Base-by-base conservation (phyloP, 2,113 vertebrate genomes). In the Indicator maculatus region DNA sequence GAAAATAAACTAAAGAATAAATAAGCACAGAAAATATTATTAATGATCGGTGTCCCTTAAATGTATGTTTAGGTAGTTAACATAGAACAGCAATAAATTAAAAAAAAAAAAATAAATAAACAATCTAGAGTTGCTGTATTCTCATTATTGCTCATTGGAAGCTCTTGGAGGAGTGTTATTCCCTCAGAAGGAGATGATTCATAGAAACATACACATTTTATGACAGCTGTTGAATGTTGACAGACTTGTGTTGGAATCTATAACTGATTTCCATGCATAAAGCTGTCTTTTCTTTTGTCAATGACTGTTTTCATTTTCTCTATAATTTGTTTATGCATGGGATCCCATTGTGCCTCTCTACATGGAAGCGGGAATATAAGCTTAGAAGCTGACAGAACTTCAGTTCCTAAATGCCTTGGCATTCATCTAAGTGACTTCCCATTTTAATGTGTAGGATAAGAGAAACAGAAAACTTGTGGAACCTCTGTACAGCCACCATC, bases 401-500 rank as follows among this genome's bases (percentile, higher is more conserved):
- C 45, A 45, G 7, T 66, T 74, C 61, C 47, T 90, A 76, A 89
- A 72, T 11, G 39, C 8, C 5, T 67, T 81, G 50, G 19, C 7
- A 12, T 27, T 84, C 36, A n/a, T 39, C 18, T 12, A 56, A 82
- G 33, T 65, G 41, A 2, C 9, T 89, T 87, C 9, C 17, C 31
- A 76, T 85, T 69, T 75, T 39, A 73, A 61, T 19, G 20, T 26
- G 24, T 13, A 66, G 30, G 9, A 71, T 83, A 73, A 92, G 41
- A 86, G 73, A 93, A 90, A 77, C 4, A 56, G n/a, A 65, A 89
- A 93, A 82, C 28, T 61, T 82, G 30, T 65, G 50, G 63, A 91
- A 33, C 8, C 12, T 75, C 69, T 58, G 23, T 47, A 52, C 11
- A 59, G 26, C 11, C 23, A 93, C 39, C 23, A 16, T 89, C 75